A percentile compares a stretch with the other conserved stretches of the same genome.
These are phyloP conservation scores for Oenanthe oenanthe DNA, from an alignment of 2,113 vertebrate genomes.

Conservation along the genomic window DNA sequence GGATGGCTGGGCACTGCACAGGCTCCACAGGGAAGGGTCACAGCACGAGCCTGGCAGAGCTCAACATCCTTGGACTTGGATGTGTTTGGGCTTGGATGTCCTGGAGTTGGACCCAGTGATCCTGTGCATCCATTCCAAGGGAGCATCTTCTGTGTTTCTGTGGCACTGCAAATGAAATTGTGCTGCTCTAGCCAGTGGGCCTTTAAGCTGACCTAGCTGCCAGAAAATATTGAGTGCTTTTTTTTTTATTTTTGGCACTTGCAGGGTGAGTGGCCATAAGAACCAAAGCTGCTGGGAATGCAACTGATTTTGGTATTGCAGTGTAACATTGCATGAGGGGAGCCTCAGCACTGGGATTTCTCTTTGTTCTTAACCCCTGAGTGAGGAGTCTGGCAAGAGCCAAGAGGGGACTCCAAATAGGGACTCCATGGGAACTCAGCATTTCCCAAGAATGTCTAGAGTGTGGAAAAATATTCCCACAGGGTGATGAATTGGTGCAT, in stretches of 20 bases:
- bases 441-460: neutral
- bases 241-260: neutral
- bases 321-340: accelerated
- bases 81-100: too few species aligned
- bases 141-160: neutral
- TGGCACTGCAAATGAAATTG: neutral
- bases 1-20: neutral
- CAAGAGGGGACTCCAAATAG: neutral
- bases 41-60: neutral
- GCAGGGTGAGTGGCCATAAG: neutral
- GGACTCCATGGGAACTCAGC: neutral
- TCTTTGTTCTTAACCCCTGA: neutral
- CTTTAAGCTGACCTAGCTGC: neutral
- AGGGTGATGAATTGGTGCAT: neutral
- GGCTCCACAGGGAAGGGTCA: neutral
- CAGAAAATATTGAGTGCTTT: neutral
- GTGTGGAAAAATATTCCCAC: neutral
- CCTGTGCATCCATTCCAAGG: neutral
- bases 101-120: neutral
- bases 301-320: neutral
- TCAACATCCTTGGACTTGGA: neutral
- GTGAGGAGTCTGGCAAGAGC: neutral
- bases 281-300: neutral
- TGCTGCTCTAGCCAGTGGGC: neutral
- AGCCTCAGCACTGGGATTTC: neutral